Evolutionary conservation across 1,140 invertebrate species (phyloP).

Genomic region (Archegozetes longisetosus): DNA sequence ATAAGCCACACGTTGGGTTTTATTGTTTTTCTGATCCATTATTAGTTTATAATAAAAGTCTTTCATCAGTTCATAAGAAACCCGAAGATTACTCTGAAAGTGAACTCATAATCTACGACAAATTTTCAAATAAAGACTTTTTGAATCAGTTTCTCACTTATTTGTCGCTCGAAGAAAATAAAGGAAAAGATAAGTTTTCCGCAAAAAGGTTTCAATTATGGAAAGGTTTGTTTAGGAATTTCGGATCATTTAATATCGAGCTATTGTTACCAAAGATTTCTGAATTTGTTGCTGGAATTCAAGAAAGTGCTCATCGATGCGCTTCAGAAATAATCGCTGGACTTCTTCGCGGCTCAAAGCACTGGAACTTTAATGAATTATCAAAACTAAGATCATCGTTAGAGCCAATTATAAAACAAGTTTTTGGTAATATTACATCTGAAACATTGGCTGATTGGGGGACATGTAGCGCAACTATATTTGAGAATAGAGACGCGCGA

Average conservation of each 20-base stretch:
- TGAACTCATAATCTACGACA: conserved; percentile 46
- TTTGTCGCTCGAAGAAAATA: conserved; percentile 67
- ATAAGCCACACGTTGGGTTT: conserved; percentile 54
- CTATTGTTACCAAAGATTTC: conserved; percentile 47
- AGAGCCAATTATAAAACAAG: conserved; percentile 40
- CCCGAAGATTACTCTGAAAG: conserved; percentile 46
- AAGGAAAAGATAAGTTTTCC: conserved; percentile 63
- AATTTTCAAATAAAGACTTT: conserved; percentile 49
- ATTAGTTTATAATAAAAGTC: conserved; percentile 37
- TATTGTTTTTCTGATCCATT: conserved; percentile 56
- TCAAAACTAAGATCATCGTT: conserved; percentile 39
- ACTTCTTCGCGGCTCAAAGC: conserved; percentile 56
- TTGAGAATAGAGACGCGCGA: conserved; percentile 31
- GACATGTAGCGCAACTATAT: conserved; percentile 42
- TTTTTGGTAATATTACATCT: conserved; percentile 41
- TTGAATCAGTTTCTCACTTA: conserved; percentile 54
- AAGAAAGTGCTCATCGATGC: conserved; percentile 63
- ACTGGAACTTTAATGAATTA: conserved; percentile 54
- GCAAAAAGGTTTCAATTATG: conserved; percentile 46
- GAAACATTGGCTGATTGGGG: conserved; percentile 60
- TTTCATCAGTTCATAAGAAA: not conserved
- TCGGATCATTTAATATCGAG: conserved; percentile 45
- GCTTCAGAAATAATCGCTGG: conserved; percentile 64
- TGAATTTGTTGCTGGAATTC: conserved; percentile 42
- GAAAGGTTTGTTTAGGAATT: conserved; percentile 60